Evolutionary conservation across 1,140 invertebrate species (phyloP).

Genomic region (Aethina tumida): DNA sequence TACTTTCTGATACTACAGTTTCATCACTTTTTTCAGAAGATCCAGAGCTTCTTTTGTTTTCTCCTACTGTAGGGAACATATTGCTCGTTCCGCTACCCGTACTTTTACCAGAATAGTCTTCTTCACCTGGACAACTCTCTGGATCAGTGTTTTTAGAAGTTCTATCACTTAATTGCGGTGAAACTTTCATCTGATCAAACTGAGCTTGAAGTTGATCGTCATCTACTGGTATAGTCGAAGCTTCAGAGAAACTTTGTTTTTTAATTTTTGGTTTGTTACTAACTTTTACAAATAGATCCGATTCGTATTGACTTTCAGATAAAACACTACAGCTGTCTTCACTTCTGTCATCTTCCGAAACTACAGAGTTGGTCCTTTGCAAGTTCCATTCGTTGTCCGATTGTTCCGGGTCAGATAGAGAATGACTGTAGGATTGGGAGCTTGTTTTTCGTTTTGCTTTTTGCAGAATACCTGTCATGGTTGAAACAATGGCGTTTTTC

Average conservation of each 20-base stretch:
- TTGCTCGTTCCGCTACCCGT: constrained; percentile 47
- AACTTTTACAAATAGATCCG: constrained; percentile 53
- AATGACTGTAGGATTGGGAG: constrained; percentile 41
- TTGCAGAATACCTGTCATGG: constrained; percentile 67
- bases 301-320: constrained; percentile 50
- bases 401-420: constrained; percentile 65
- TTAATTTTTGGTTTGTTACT: constrained; percentile 42
- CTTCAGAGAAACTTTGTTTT: constrained; percentile 31
- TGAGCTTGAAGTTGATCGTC: constrained; percentile 28
- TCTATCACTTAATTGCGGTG: constrained; percentile 22
- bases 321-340: constrained; percentile 63
- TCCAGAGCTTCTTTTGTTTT: constrained; percentile 50
- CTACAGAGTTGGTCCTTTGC: constrained; percentile 48
- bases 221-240: no score
- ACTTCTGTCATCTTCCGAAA: constrained; percentile 57
- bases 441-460: constrained; percentile 61
- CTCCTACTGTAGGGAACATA: constrained; percentile 63
- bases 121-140: constrained; percentile 39
- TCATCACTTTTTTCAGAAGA: constrained; percentile 44
- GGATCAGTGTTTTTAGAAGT: constrained; percentile 38
- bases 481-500: constrained; percentile 66
- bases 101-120: constrained; percentile 48
- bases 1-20: constrained; percentile 29
- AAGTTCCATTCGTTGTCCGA: constrained; percentile 64
- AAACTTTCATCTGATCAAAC: constrained; percentile 31